Percentiles rank a stretch among this genome's conserved stretches.
phyloP scores from a whole-genome alignment of 1,140 invertebrate species.

The Diabrotica virgifera region DNA sequence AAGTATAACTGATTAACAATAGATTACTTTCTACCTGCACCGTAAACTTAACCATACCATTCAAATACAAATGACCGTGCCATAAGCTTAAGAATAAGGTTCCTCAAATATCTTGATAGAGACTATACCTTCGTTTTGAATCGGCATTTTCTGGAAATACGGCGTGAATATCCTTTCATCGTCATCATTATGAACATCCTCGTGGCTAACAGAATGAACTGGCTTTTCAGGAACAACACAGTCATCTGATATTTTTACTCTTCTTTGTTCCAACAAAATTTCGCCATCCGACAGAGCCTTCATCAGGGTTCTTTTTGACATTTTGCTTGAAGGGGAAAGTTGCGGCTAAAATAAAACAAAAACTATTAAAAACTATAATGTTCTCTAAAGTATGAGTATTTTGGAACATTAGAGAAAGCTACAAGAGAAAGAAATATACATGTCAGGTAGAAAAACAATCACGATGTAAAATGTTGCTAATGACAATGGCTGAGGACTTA shows the following conservation, averaged over 20 bases:
- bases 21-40: no score
- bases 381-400: no score
- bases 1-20: no score
- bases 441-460: no score
- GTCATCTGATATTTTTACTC: constrained; percentile 41
- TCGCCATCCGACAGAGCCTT: constrained; percentile 81
- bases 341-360: constrained; percentile 53
- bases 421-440: no score
- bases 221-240: constrained; percentile 52
- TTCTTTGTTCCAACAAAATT: constrained; percentile 65
- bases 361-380: neutral
- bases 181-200: constrained; percentile 50
- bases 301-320: constrained; percentile 59
- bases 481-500: no score
- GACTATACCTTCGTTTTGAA: constrained; percentile 56
- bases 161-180: constrained; percentile 40
- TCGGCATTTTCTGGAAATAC: constrained; percentile 58
- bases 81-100: no score
- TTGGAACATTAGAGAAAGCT: no score
- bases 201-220: constrained; percentile 56
- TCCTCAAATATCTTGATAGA: neutral
- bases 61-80: no score
- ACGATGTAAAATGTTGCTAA: no score
- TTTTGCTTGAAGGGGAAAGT: constrained; percentile 49
- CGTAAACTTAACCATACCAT: no score